A percentile compares a stretch with the other conserved stretches of the same genome.
These are phyloP conservation scores for Antennarius maculatus DNA, from an alignment of 2,797 vertebrate species.

Conservation along the genomic window DNA sequence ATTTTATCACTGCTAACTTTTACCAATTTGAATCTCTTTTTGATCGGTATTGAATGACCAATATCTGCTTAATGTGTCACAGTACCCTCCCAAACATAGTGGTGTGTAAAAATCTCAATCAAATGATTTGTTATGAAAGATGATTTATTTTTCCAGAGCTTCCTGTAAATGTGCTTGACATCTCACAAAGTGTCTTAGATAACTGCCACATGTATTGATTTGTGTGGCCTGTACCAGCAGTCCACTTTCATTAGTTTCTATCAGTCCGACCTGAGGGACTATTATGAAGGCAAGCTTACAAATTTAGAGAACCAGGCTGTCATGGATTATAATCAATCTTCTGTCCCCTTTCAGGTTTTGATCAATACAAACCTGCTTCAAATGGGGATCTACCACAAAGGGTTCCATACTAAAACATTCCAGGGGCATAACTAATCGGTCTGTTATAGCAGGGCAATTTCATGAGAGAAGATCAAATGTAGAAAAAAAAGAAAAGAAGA, in stretches of 20 bases:
- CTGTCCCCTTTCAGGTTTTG: slow-evolving; percentile 20
- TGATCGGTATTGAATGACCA: slow-evolving; percentile 48
- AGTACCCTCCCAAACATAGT: slow-evolving; percentile 26
- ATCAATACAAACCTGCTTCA: slow-evolving; percentile 69
- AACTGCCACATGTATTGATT: slow-evolving; percentile 32
- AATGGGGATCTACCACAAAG: slow-evolving; percentile 42
- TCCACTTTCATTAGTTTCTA: slow-evolving; percentile 47
- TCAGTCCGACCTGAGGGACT: slow-evolving; percentile 43
- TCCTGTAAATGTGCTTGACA: slow-evolving; percentile 12
- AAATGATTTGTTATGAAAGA: slow-evolving; percentile 40
- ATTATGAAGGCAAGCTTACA: slow-evolving; percentile 27
- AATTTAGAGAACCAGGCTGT: slow-evolving; percentile 55
- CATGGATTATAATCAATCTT: slow-evolving; percentile 58
- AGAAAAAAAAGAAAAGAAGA: no score
- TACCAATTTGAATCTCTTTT: slow-evolving; percentile 47
- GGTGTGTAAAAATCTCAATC: slow-evolving; percentile 51
- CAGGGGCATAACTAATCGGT: slow-evolving; percentile 20
- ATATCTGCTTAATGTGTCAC: slow-evolving; percentile 31
- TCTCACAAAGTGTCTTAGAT: slow-evolving; percentile 18
- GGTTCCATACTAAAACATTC: slow-evolving; percentile 50
- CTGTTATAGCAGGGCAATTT: background rate
- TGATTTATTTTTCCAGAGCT: slow-evolving; percentile 18
- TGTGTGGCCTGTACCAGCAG: slow-evolving; percentile 17
- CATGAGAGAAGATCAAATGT: background rate
- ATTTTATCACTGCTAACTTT: slow-evolving; percentile 49